These are phyloP conservation scores for Chamaea fasciata DNA, from an alignment of 2,113 vertebrate species.

Conservation along the genomic window DNA sequence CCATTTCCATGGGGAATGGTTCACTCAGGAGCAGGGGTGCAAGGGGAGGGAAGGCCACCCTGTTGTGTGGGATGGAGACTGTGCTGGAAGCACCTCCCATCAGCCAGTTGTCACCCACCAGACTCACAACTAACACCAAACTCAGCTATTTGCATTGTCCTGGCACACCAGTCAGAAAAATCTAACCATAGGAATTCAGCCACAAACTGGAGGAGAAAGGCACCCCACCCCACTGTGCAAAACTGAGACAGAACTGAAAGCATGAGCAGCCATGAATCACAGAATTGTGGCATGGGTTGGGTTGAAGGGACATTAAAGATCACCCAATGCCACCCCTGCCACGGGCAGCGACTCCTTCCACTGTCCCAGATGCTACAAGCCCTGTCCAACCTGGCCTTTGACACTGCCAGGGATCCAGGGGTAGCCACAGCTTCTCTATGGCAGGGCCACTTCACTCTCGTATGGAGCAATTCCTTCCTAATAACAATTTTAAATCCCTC, in stretches of 20 bases:
- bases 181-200: neutral
- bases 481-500: neutral
- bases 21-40: neutral
- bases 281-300: fast-evolving
- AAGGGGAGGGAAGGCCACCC: neutral
- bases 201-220: neutral
- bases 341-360: neutral
- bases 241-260: neutral
- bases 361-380: neutral
- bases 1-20: fast-evolving
- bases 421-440: neutral
- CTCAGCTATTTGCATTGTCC: neutral
- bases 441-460: fast-evolving
- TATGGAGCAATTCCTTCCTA: neutral
- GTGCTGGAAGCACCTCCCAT: neutral
- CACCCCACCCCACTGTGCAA: fast-evolving
- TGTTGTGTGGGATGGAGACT: neutral
- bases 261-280: neutral
- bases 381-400: neutral
- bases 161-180: neutral
- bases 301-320: neutral
- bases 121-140: neutral
- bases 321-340: neutral
- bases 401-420: neutral
- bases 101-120: neutral